Percentiles rank a stretch among this genome's conserved stretches.
These are phyloP conservation scores for Pelochelys cantorii DNA, from an alignment of 2,797 vertebrate species.

Conservation along the genomic window DNA sequence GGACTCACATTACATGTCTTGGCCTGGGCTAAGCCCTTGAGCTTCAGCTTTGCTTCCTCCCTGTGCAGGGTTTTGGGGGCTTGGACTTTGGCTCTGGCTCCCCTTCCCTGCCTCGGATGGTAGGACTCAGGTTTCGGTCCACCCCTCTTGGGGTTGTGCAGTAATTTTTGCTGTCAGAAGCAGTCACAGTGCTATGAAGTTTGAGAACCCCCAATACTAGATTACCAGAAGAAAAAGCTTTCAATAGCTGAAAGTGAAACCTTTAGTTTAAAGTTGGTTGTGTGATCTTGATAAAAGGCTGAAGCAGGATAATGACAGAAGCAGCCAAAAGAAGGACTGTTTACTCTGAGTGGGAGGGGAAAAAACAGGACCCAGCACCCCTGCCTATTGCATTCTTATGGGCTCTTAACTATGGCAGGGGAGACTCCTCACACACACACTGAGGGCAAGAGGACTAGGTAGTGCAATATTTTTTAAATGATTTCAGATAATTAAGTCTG, in stretches of 20 bases:
- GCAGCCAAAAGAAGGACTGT: background rate
- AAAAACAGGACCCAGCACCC: background rate
- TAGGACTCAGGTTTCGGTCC: no score
- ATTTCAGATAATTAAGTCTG: background rate
- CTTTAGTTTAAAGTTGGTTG: background rate
- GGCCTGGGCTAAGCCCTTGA: no score
- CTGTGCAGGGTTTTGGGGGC: no score
- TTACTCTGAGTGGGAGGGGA: background rate
- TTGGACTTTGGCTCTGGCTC: no score
- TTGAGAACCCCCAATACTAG: no score
- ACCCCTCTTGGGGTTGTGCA: no score
- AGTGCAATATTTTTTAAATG: background rate
- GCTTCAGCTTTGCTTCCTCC: no score
- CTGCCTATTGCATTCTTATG: background rate
- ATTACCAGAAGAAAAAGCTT: background rate
- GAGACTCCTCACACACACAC: background rate
- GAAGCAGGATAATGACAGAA: background rate
- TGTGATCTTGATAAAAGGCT: fast-evolving
- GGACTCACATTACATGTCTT: no score
- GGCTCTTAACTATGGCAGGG: background rate
- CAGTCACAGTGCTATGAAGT: no score
- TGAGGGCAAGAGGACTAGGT: background rate
- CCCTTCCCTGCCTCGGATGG: no score
- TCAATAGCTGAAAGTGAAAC: background rate
- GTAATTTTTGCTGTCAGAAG: no score